A percentile compares a stretch with the other conserved stretches of the same genome.
Evolutionary conservation across 2,797 vertebrate species (phyloP).

Genomic region (Dromococcyx pavoninus): DNA sequence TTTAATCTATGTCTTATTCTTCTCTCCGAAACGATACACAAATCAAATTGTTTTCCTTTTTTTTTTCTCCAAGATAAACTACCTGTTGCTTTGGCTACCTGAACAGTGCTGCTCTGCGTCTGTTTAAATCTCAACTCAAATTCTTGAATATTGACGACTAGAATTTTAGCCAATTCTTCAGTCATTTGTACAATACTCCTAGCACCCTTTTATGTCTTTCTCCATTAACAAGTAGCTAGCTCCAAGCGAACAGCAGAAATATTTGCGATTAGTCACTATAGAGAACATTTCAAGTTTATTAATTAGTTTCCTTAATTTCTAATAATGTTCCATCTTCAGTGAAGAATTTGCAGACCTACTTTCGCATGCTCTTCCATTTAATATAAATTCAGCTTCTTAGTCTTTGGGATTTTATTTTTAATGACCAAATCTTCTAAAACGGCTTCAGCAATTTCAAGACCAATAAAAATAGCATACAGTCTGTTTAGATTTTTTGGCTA

Average conservation of each 20-base stretch:
- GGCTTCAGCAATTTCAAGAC: background rate
- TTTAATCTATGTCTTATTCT: background rate
- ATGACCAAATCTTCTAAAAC: background rate
- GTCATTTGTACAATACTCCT: background rate
- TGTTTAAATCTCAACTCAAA: background rate
- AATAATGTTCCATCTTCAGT: background rate
- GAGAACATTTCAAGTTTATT: background rate
- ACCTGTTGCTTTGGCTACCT: background rate
- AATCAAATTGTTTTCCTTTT: background rate
- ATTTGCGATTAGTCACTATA: background rate
- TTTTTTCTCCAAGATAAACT: background rate
- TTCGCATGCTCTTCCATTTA: background rate
- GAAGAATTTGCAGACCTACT: background rate
- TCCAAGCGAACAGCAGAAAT: background rate
- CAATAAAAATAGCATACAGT: background rate
- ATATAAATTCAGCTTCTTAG: background rate
- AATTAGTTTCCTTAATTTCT: background rate
- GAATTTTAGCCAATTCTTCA: background rate
- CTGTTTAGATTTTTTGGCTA: background rate
- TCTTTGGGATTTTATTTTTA: conserved; percentile 26
- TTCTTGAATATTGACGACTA: background rate
- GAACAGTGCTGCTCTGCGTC: background rate
- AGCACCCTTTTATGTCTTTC: background rate
- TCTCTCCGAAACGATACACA: background rate
- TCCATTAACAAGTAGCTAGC: background rate